These are phyloP conservation scores for Hephaestus fuliginosus DNA, from an alignment of 2,797 vertebrate species.

Conservation along the genomic window DNA sequence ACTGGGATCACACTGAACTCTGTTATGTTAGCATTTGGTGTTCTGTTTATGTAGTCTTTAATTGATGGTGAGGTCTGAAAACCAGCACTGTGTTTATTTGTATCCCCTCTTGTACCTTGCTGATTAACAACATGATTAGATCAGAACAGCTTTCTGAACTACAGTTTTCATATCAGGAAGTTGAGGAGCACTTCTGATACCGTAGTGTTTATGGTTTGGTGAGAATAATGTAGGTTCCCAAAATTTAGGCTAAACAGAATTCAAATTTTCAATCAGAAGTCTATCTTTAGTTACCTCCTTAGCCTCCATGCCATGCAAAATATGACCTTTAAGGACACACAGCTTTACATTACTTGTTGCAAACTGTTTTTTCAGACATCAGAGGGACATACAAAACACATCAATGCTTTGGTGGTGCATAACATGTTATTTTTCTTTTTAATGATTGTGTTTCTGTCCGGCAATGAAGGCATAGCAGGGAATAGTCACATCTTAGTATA, in stretches of 20 bases:
- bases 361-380: slow-evolving; percentile 5
- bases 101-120: slow-evolving; percentile 15
- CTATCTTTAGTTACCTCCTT: background rate
- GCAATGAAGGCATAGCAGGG: slow-evolving; percentile 62
- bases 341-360: slow-evolving; percentile 21
- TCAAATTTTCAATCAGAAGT: slow-evolving; percentile 4
- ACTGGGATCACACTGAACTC: slow-evolving; percentile 76
- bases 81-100: slow-evolving; percentile 50
- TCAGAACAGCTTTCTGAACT: slow-evolving; percentile 18
- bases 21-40: slow-evolving; percentile 60
- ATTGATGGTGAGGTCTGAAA: slow-evolving; percentile 58
- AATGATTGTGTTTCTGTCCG: slow-evolving; percentile 55
- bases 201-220: slow-evolving; percentile 21
- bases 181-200: slow-evolving; percentile 1
- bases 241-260: slow-evolving; percentile 11
- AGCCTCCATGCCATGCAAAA: background rate
- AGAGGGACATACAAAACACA: slow-evolving; percentile 16
- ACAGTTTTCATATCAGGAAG: slow-evolving; percentile 16
- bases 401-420: slow-evolving; percentile 11
- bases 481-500: slow-evolving; percentile 5
- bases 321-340: slow-evolving; percentile 1
- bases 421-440: slow-evolving; percentile 22
- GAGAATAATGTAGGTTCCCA: slow-evolving; percentile 14
- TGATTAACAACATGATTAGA: slow-evolving; percentile 39
- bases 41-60: slow-evolving; percentile 56